phyloP scores from a whole-genome alignment of 2,888 invertebrate genomes.

The Drosophila yooni region DNA sequence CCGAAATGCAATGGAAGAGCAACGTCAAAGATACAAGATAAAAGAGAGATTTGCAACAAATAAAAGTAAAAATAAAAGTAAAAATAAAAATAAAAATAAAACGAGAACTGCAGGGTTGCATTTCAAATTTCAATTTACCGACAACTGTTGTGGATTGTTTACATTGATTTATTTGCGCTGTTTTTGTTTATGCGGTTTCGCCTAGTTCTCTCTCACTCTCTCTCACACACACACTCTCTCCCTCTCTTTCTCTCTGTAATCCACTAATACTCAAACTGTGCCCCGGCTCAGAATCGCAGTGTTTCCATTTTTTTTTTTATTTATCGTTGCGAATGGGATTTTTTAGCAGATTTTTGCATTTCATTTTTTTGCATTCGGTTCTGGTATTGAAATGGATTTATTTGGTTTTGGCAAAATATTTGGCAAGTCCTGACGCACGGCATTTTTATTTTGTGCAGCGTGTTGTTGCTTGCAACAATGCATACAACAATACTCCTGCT shows the following conservation, averaged over 20 bases:
- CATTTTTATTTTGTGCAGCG: slow-evolving; percentile 34
- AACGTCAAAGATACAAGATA: slow-evolving; percentile 1
- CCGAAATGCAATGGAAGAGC: slow-evolving; percentile 8
- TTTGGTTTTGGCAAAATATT: slow-evolving; percentile 75
- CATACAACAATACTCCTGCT: slow-evolving; percentile 56
- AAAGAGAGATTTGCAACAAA: slow-evolving; percentile 2
- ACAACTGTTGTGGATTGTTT: slow-evolving; percentile 81
- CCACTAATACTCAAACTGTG: slow-evolving; percentile 70
- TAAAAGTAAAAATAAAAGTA: no score
- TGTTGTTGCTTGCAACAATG: slow-evolving; percentile 56
- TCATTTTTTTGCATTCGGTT: slow-evolving; percentile 18
- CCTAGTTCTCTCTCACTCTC: slow-evolving; percentile 36
- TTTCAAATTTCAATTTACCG: slow-evolving; percentile 81
- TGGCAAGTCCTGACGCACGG: slow-evolving; percentile 73
- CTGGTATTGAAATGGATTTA: slow-evolving; percentile 72
- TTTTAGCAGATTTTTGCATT: slow-evolving; percentile 33
- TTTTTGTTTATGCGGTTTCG: slow-evolving; percentile 75
- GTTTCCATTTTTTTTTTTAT: slow-evolving; percentile 27
- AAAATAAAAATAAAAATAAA: neutral
- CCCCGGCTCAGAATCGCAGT: slow-evolving; percentile 55
- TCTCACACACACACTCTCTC: neutral
- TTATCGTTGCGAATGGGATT: slow-evolving; percentile 33
- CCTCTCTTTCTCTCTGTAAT: slow-evolving; percentile 50
- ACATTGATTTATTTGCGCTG: slow-evolving; percentile 80
- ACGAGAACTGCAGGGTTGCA: slow-evolving; percentile 59